Base-by-base conservation (phyloP, 1,140 invertebrate species). In the Bicyclus anynana region DNA sequence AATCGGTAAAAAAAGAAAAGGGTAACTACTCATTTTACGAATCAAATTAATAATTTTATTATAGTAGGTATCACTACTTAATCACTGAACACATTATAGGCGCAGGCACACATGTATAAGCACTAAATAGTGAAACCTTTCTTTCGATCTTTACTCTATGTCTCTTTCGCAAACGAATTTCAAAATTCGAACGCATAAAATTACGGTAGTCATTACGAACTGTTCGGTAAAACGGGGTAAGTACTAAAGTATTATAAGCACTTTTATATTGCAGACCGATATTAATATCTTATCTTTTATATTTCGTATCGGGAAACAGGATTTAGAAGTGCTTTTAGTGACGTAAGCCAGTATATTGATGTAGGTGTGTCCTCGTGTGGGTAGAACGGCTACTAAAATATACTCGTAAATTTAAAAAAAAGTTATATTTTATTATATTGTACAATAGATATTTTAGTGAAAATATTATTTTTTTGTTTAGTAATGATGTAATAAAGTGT, bases 311-410 rank as follows among this genome's bases (percentile, higher is more conserved):
- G 53, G 53, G 59, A 55, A 55, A 44, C 52, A 46, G 37, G 52
- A 57, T 57, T 57, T 18, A 61, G 27, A 55, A 61, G 59, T 61
- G 59, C 53, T 55, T 61, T 59, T 53, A 10, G 14, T 61, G 53
- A 61, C 59, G 59, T 55, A 50, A 51, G 13, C 1, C 20, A 17
- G 9, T n/a, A 44, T 7, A 33, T 12, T 33, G 29, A 12, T 29
- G 27, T 29, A 29, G 10, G 7, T 4, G 10, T 33, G 29, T 33
- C 29, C 29, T 12, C 10, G 29, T 33, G 29, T 33, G 10, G 2
- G 23, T 23, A 29, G 27, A 29, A 26, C 23, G 7, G 23, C 23
- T 23, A 23, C n/a, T n/a, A n/a, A n/a, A n/a, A n/a, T n/a, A n/a
- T n/a, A n/a, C n/a, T n/a, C n/a, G n/a, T n/a, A n/a, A n/a, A n/a